Conservation (phyloP, 2,797 vertebrate genomes). For the Takifugu rubripes region DNA sequence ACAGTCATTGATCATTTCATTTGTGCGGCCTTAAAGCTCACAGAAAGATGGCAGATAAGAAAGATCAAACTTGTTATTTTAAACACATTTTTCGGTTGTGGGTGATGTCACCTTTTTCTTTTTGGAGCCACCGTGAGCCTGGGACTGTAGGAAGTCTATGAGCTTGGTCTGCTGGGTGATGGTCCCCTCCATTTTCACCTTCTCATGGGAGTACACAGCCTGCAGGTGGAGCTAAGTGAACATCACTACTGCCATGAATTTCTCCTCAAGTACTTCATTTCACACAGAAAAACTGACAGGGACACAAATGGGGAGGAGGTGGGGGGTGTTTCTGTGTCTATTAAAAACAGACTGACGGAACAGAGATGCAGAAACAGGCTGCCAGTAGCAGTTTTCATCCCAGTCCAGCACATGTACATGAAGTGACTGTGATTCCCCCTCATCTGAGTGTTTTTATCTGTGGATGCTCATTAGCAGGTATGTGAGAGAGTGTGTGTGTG, state of each 20-base stretch:
- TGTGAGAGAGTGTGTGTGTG: neutral
- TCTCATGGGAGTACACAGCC: slow-evolving; percentile 98
- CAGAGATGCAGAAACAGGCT: slow-evolving; percentile 19
- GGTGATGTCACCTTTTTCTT: slow-evolving; percentile 81
- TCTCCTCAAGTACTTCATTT: slow-evolving; percentile 59
- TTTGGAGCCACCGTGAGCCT: slow-evolving; percentile 95
- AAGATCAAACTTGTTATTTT: too few species aligned
- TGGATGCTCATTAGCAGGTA: neutral
- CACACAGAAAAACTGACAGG: slow-evolving; percentile 49
- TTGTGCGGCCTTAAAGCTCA: too few species aligned
- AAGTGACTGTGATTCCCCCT: neutral
- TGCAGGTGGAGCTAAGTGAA: slow-evolving; percentile 78
- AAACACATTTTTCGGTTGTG: too few species aligned
- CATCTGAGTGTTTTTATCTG: neutral
- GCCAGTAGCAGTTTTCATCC: slow-evolving; percentile 64
- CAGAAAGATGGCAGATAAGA: too few species aligned
- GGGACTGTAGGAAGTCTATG: slow-evolving; percentile 97
- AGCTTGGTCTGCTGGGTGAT: slow-evolving; percentile 99
- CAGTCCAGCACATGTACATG: slow-evolving; percentile 29
- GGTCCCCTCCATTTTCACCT: slow-evolving; percentile 99
- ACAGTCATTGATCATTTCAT: too few species aligned
- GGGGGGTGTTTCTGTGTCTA: neutral
- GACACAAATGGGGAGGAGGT: slow-evolving; percentile 1
- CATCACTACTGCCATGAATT: slow-evolving; percentile 74
- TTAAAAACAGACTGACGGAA: slow-evolving; percentile 16